phyloP scores from a whole-genome alignment of 2,113 vertebrate genomes.

The Sinocyclocheilus anshuiensis region DNA sequence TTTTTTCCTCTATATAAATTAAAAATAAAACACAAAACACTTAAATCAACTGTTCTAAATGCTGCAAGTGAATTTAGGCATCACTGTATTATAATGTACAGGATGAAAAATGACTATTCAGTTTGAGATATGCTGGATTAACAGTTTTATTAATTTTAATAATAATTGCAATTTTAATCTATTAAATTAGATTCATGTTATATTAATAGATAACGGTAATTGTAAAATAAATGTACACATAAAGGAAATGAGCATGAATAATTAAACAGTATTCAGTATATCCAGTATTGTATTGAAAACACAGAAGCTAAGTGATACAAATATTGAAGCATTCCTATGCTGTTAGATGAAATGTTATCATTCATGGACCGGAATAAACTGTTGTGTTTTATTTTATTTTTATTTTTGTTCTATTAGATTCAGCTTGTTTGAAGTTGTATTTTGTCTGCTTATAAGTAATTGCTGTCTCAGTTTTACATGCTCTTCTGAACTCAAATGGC shows the following conservation, averaged over 20 bases:
- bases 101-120: neutral
- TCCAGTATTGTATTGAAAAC: neutral
- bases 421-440: neutral
- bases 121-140: neutral
- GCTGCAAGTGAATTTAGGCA: neutral
- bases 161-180: no score
- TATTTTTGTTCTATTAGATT: neutral
- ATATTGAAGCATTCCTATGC: neutral
- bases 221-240: neutral
- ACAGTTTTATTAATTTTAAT: neutral
- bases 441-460: conserved; percentile 12
- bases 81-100: neutral
- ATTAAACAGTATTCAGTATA: neutral
- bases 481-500: neutral
- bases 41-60: neutral
- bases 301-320: neutral
- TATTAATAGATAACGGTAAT: neutral
- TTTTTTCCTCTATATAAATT: neutral
- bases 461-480: neutral
- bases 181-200: neutral
- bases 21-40: neutral
- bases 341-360: neutral
- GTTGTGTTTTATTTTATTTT: neutral
- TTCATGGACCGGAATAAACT: neutral
- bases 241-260: no score